Base-by-base conservation (phyloP, 2,797 vertebrate species). In the Xiphophorus birchmanni region DNA sequence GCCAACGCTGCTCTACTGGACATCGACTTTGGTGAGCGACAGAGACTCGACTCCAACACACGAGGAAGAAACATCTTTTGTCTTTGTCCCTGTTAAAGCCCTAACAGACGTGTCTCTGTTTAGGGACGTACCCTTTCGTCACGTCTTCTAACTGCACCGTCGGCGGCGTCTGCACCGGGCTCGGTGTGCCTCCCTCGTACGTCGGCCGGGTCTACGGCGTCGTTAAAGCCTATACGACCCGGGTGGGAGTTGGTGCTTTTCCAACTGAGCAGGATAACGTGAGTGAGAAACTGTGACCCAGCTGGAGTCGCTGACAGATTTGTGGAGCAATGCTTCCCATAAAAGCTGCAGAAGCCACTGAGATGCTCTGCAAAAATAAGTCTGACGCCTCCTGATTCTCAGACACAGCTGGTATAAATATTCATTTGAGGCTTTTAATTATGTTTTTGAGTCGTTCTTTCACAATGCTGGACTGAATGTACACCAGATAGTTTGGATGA, bases 111-210 rank as follows among this genome's bases (percentile, higher is more conserved):
- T 79, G 52, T 74, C 18, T 84, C 45, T 47, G 5, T 63, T 40
- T 80, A 96, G 96, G 96, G 17, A 97, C 96, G 0, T 97, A 97
- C 85, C 96, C 96, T 0, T 97, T 96, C 3, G 96, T 97, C 83
- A 97, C 96, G 0, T 97, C 96, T 0, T 96, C 96, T 8, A 97
- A 97, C 93, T 96, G 96, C 91, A 97, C 96, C 0, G 96, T 96
- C 17, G 95, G 96, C 37, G 96, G 96, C 0, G 95, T 97, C 37
- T 97, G 96, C 88, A 97, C 96, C 0, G 96, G 96, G 0, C 96
- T 97, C 0, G 96, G 96, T 1, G 94, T 97, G 45, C 96, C 96
- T 0, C 96, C 96, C 0, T 96, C 93, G 3, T 88, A 96, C 11
- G 93, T 97, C 0, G 96, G 96, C 26, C 89, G 96, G 5, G 96